A percentile compares a stretch with the other conserved stretches of the same genome.
Evolutionary conservation across 2,888 invertebrate genomes (phyloP).

Genomic region (Acleris cristana): DNA sequence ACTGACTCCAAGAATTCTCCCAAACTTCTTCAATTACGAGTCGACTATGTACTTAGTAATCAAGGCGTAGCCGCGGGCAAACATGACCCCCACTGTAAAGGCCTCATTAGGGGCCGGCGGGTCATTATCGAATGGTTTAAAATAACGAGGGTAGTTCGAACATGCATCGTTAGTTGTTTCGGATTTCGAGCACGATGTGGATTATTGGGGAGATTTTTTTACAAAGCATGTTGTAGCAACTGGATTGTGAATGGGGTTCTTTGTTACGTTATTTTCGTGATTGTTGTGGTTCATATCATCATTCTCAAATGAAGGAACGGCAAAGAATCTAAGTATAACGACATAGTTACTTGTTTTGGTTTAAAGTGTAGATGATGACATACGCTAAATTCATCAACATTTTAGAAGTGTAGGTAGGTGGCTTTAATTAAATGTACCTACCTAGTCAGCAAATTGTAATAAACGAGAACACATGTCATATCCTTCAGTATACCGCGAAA

Average conservation of each 20-base stretch:
- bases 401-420: too few species aligned
- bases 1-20: constrained; percentile 9
- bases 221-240: too few species aligned
- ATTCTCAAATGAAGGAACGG: background rate
- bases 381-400: too few species aligned
- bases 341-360: too few species aligned
- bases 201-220: constrained; percentile 25
- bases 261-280: background rate
- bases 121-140: constrained; percentile 37
- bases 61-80: constrained; percentile 26
- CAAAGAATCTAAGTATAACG: background rate
- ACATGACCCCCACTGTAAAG: constrained; percentile 22
- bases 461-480: too few species aligned
- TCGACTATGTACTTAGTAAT: constrained; percentile 17
- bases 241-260: background rate
- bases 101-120: constrained; percentile 32
- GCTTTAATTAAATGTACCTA: too few species aligned
- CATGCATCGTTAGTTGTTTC: constrained; percentile 32
- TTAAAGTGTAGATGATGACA: too few species aligned
- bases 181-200: constrained; percentile 30
- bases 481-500: too few species aligned
- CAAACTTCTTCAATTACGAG: constrained; percentile 23
- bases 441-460: too few species aligned
- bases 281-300: background rate
- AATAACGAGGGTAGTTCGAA: constrained; percentile 30